Conservation (phyloP, 1,140 invertebrate genomes). For the Portunus trituberculatus region DNA sequence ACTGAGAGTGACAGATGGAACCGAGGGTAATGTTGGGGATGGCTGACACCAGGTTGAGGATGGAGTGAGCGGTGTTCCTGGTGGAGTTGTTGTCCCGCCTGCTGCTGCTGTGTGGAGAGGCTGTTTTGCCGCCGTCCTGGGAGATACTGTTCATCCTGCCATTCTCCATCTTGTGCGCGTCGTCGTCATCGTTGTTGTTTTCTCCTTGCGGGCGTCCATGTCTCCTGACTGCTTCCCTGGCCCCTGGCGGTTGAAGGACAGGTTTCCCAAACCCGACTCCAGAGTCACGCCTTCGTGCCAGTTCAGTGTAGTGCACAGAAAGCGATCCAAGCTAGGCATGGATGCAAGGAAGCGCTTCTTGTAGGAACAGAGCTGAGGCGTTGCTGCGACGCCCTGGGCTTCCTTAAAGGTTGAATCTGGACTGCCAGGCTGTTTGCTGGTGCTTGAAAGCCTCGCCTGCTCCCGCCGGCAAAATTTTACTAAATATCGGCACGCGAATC, state of each 20-base stretch:
- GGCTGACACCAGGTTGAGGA: neutral
- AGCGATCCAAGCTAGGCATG: neutral
- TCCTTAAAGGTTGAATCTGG: neutral
- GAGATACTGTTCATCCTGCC: neutral
- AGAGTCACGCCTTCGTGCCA: neutral
- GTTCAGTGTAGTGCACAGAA: neutral
- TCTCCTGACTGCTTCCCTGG: neutral
- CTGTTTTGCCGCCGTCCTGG: neutral
- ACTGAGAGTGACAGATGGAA: neutral
- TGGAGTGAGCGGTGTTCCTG: neutral
- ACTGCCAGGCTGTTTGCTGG: neutral
- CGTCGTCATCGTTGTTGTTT: neutral
- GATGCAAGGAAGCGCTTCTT: neutral
- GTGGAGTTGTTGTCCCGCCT: neutral
- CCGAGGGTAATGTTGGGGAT: neutral
- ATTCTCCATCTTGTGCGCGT: neutral
- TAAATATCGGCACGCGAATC: neutral
- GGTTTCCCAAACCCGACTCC: neutral
- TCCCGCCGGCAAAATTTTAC: neutral
- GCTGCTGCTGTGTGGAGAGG: neutral
- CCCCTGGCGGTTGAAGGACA: neutral
- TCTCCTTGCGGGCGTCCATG: neutral
- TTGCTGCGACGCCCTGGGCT: neutral
- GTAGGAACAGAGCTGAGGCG: neutral
- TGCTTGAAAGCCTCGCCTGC: neutral